Conservation (phyloP, 2,888 invertebrate species). For the Platycheirus albimanus region DNA sequence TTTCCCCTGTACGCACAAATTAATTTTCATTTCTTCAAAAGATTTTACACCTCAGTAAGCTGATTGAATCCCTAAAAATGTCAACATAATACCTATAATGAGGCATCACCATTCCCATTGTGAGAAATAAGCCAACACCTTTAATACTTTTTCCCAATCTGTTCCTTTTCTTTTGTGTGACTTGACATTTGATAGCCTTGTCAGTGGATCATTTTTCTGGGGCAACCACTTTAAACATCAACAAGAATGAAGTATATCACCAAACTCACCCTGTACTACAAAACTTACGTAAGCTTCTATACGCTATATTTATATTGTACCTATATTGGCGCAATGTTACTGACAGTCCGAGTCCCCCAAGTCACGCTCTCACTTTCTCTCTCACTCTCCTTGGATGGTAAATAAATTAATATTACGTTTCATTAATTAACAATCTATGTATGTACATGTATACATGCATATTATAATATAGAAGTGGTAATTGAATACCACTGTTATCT, state of each 20-base stretch:
- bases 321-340: constrained; percentile 14
- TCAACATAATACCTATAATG: no score
- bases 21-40: no score
- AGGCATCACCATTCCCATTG: no score
- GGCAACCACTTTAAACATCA: constrained; percentile 3
- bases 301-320: no score
- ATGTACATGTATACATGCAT: no score
- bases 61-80: no score
- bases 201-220: constrained; percentile 17
- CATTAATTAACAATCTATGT: constrained; percentile 61
- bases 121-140: background rate
- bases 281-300: constrained; percentile 25
- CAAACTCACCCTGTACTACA: constrained; percentile 22
- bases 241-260: background rate
- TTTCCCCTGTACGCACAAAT: no score
- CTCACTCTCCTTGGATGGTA: background rate
- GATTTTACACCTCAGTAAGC: no score
- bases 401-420: constrained; percentile 47
- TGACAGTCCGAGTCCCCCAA: constrained; percentile 25
- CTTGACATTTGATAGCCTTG: constrained; percentile 26
- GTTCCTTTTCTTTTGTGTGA: background rate
- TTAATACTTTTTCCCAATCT: background rate
- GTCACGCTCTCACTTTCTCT: constrained; percentile 18
- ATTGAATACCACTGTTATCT: constrained; percentile 37
- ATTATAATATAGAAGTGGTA: constrained; percentile 40